Evolutionary conservation across 1,140 invertebrate genomes (phyloP).

Genomic region (Ceratina japonica): DNA sequence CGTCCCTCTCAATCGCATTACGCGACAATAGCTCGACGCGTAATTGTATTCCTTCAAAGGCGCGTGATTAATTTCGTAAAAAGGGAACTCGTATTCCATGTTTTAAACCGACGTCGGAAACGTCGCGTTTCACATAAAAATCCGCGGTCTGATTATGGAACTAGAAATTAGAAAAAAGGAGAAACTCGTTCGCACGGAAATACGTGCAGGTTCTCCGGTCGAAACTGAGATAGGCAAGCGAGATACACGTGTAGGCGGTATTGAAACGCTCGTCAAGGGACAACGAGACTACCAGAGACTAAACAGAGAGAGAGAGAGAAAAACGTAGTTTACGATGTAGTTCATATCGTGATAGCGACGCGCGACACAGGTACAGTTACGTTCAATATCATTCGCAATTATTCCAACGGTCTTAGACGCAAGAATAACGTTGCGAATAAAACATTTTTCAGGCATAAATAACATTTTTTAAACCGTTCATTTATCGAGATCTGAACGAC

Average conservation of each 20-base stretch:
- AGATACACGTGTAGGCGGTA: conserved; percentile 17
- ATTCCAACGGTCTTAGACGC: neutral
- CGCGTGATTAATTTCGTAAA: no score
- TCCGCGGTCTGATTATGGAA: no score
- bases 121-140: no score
- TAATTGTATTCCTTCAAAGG: no score
- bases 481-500: no score
- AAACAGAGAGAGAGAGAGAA: neutral
- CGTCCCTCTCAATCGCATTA: neutral
- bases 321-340: conserved; percentile 27
- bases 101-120: no score
- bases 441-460: neutral
- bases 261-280: conserved; percentile 26
- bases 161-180: neutral
- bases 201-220: neutral
- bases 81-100: no score
- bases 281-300: conserved; percentile 6
- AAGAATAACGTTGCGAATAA: neutral
- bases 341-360: neutral
- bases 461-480: neutral
- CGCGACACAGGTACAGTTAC: neutral
- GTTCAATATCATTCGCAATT: neutral
- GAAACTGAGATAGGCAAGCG: neutral
- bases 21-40: neutral
- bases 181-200: conserved; percentile 8